Evolutionary conservation across 2,797 vertebrate species (phyloP), one percentile per base, ranked within the genome.

Genomic region (Amazona ochrocephala): DNA sequence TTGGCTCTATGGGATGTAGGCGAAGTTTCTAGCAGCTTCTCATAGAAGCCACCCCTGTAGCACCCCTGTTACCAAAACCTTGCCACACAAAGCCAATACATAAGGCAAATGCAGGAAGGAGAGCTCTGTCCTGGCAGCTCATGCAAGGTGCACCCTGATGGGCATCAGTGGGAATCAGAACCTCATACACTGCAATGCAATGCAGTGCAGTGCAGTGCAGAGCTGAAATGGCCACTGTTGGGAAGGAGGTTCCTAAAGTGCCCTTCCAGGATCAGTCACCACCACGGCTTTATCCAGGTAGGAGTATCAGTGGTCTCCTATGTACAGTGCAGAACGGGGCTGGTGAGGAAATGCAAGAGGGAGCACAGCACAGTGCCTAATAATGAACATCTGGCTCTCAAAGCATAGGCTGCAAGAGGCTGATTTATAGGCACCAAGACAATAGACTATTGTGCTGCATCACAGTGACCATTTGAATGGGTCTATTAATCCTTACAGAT

Each of bases 381-480:
- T 91, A 67, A 76, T 26, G 87, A 93, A 88, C 93, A 95, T 92
- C 77, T 96, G 96, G 66, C 66, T 93, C 79, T 81, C 73, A 60
- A 66, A 67, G 51, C 66, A 45, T 66, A n/a, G 66, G 14, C 89
- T 86, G 47, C 0, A 0, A 85, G 80, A 54, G 62, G 50, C 64
- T 96, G 93, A 93, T 96, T 96, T 93, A 94, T 93, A 7, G 87
- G 51, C 64, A 20, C 41, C 0, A 1, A 82, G 85, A 91, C 93
- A 96, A 94, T 94, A 30, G 84, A 45, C 47, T 90, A 79, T 95
- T 94, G 95, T 95, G 87, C 93, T 94, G 51, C 89, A 75, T 94
- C 94, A 73, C 44, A 48, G 80, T 58, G 80, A 70, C 83, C 83
- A 10, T 74, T 93, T 47, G 37, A 71, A 51, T 67, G 71, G 10